These are phyloP conservation scores for Aepyceros melampus DNA, from an alignment of 2,113 vertebrate genomes.

Conservation along the genomic window DNA sequence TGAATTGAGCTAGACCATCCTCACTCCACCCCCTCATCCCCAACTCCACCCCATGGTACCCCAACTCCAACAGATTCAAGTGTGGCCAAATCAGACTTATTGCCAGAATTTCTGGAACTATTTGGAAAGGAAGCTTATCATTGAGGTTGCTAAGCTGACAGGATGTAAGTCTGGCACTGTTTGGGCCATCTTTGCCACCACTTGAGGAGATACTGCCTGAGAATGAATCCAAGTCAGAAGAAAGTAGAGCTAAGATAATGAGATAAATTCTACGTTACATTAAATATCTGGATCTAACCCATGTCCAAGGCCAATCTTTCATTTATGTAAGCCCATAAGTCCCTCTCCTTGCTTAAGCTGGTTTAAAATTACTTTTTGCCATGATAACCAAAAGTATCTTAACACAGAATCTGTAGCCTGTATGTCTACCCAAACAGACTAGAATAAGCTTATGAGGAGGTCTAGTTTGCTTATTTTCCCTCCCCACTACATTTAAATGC, in stretches of 20 bases:
- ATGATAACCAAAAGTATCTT: neutral
- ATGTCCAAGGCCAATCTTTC: neutral
- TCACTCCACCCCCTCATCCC: neutral
- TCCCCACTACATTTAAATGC: neutral
- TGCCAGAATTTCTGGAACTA: neutral
- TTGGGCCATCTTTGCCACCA: neutral
- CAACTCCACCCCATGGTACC: accelerated
- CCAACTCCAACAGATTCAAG: neutral
- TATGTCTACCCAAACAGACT: neutral
- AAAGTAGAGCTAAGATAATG: neutral
- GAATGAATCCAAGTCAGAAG: neutral
- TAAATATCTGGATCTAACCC: neutral
- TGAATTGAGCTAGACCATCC: neutral
- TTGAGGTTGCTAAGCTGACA: neutral
- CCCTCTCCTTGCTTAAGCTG: neutral
- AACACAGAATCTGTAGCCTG: neutral
- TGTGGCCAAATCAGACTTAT: neutral
- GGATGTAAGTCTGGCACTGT: neutral
- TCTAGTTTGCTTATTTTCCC: neutral
- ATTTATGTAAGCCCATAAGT: neutral
- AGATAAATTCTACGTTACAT: neutral
- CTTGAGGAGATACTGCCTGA: neutral
- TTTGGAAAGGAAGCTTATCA: neutral
- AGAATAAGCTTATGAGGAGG: neutral
- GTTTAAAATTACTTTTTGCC: slow-evolving; percentile 16